Percentiles rank a stretch among this genome's conserved stretches.
Conservation (phyloP, 2,888 invertebrate genomes). For the Eupelmus urozonus region DNA sequence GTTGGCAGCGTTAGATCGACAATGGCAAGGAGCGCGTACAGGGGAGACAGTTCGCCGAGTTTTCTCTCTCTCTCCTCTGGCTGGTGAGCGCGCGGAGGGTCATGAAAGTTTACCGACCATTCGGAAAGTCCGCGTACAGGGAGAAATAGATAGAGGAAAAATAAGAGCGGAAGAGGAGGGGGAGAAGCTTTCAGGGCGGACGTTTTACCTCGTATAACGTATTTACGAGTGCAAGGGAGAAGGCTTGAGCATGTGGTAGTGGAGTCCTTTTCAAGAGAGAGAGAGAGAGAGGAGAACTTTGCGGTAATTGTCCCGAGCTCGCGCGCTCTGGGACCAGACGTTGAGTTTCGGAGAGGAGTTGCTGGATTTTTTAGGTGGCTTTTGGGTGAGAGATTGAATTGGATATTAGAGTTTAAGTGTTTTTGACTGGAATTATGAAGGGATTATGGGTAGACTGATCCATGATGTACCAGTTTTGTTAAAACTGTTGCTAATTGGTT, state of each 20-base stretch:
- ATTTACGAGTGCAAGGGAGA: constrained; percentile 52
- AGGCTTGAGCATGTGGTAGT: background rate
- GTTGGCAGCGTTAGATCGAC: background rate
- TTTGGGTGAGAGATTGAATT: too few relatives aligned
- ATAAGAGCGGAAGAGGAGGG: background rate
- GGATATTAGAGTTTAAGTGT: too few relatives aligned
- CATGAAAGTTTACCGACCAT: constrained; percentile 60
- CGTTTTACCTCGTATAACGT: constrained; percentile 56
- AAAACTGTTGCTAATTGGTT: too few relatives aligned
- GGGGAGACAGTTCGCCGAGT: constrained; percentile 12
- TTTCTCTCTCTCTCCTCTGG: constrained; percentile 17
- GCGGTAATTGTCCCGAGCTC: constrained; percentile 38
- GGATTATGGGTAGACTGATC: too few relatives aligned
- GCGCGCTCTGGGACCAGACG: constrained; percentile 11
- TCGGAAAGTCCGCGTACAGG: constrained; percentile 41
- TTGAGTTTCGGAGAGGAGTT: too few relatives aligned
- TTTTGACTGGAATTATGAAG: too few relatives aligned
- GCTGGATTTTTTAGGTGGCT: too few relatives aligned
- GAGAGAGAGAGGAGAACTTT: constrained; percentile 9
- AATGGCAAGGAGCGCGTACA: background rate
- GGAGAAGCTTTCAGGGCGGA: constrained; percentile 52
- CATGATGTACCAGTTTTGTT: too few relatives aligned
- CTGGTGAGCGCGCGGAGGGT: constrained; percentile 8
- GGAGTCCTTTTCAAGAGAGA: background rate
- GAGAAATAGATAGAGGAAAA: constrained; percentile 38